Base-by-base conservation (phyloP, 2,797 vertebrate genomes). In the Xiphophorus birchmanni region DNA sequence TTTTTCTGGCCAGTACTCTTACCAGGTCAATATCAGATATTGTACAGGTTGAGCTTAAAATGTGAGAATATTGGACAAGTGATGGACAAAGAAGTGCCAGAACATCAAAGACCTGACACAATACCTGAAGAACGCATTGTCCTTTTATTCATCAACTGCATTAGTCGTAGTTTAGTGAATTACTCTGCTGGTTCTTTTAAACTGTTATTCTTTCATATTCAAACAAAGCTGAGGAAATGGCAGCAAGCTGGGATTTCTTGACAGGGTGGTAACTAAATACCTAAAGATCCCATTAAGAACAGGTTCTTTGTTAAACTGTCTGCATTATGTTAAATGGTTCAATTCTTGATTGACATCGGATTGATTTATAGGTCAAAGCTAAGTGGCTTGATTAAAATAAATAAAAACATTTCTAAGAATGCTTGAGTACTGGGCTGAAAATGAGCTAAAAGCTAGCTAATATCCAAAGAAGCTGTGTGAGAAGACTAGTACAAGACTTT, bases 251-350 rank as follows among this genome's bases (percentile, higher is more conserved):
- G 40, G 26, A 23, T 23, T 69, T 65, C 35, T 17, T 37, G 32
- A 65, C 18, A 65, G 63, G 17, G 13, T 65, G 17, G 32, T 21
- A 35, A 35, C 32, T 18, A 63, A 32, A 6, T 35, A 15, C 15
- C 32, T 63, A 35, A 35, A 35, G 60, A 63, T 63, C 60, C 18
- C 37, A 40, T 40, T 40, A 40, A 40, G 37, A 40, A 23, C 35
- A 67, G 3, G 63, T 23, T 71, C 67, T 71, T 67, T 67, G 40
- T 71, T 71, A 12, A n/a, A 71, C 21, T 71, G 67, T n/a, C 67
- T 71, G 18, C 2, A 44, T 21, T 71, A 26, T n/a, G 21, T 13
- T 26, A 71, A 42, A 56, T 23, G 21, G 35, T 40, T 67, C 8
- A 67, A 15, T 71, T 71, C 18, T 44, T 44, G 40, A 44, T 11